Base-by-base conservation (phyloP, 1,140 invertebrate species). In the Solen grandis region DNA sequence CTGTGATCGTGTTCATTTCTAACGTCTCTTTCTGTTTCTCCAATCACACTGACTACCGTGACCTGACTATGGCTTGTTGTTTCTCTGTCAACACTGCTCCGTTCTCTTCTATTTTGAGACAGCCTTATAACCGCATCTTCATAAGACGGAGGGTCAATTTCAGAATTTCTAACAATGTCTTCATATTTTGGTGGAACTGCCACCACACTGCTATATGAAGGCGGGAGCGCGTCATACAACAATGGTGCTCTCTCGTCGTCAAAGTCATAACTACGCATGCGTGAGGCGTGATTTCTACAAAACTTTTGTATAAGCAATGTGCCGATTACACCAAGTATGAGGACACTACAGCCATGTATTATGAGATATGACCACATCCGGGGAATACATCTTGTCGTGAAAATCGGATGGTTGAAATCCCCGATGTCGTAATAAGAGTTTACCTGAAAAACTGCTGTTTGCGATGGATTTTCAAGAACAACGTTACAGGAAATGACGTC, bases 161-260 rank as follows among this genome's bases (percentile, higher is more conserved):
- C 25, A n/a, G n/a, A n/a, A n/a, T n/a, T n/a, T 35, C 59, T 46
- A 1, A 65, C 25, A 22, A 76, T 65, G 25, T 76, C 73, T 31
- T 76, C 73, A 50, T 76, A 76, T 31, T 76, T 76, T 31, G 73
- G 73, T 22, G 73, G 73, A 16, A 46, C 57, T n/a, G 3, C 3
- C 14, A 62, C 25, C 19, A 76, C 60, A 14, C 38, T 54, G 10
- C 22, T 27, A 38, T 76, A 76, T 22, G 31, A 35, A 29, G 73
- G 73, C 25, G 73, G 73, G n/a, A n/a, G n/a, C 27, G 14, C 8
- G n/a, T n/a, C n/a, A 31, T 65, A 65, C 2, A 76, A 31, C 41
- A 76, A 50, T 35, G 73, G 46, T 31, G 73, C 54, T 14, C 41
- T 46, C 57, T 76, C 73, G 3, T 29, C 57, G 5, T n/a, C 1